Evolutionary conservation across 2,113 vertebrate species (phyloP).

Genomic region (Lutjanus erythropterus): DNA sequence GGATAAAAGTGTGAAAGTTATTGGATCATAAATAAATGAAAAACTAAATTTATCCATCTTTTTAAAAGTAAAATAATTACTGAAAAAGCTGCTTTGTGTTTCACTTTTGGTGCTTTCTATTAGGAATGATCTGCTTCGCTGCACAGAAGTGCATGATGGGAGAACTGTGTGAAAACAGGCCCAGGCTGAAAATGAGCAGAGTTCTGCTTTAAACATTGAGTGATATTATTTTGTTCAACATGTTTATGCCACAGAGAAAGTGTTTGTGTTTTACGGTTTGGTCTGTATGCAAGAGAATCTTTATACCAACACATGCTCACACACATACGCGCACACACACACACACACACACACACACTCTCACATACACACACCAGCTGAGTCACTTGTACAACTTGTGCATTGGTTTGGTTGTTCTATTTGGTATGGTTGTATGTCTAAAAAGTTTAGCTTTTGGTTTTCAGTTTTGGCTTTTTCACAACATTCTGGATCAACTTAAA

Average conservation of each 20-base stretch:
- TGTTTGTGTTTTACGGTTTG: slow-evolving; percentile 59
- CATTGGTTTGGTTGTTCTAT: slow-evolving; percentile 83
- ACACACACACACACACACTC: slow-evolving; percentile 5
- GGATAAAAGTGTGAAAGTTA: neutral
- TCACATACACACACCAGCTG: neutral
- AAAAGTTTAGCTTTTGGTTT: slow-evolving; percentile 81
- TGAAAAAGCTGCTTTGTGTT: neutral
- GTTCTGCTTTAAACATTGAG: neutral
- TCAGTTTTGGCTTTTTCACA: slow-evolving; percentile 81
- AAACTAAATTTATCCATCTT: neutral
- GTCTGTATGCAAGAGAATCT: slow-evolving; percentile 68
- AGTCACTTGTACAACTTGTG: slow-evolving; percentile 69
- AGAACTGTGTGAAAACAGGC: neutral
- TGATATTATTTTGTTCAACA: slow-evolving; percentile 11
- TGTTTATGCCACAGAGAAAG: slow-evolving; percentile 39
- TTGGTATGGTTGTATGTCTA: slow-evolving; percentile 80
- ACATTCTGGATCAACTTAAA: slow-evolving; percentile 81
- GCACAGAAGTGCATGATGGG: neutral
- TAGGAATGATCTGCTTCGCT: too few relatives aligned
- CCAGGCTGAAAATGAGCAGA: slow-evolving; percentile 37
- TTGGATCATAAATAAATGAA: neutral
- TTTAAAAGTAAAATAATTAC: too few relatives aligned
- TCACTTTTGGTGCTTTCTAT: neutral
- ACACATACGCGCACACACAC: slow-evolving; percentile 11
- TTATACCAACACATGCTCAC: slow-evolving; percentile 43